Evolutionary conservation across 2,113 vertebrate species (phyloP), one percentile per base, ranked within the genome.

Genomic region (Chitala chitala): DNA sequence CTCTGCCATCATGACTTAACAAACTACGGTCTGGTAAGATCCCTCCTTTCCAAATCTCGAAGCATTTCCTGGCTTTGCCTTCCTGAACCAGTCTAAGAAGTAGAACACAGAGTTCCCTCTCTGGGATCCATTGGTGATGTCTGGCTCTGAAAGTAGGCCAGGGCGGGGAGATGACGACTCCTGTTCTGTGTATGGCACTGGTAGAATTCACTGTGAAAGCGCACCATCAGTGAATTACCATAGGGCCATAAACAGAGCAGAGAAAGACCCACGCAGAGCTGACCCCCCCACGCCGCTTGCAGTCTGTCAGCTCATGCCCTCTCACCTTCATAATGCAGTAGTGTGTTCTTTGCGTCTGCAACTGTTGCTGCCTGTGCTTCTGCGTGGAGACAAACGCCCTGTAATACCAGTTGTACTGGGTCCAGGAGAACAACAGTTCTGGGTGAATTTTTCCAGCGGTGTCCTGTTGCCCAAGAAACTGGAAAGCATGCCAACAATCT

Each of bases 231-330:
- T 99, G 96, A 99, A 99, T 99, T 99, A 99, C 96, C 95, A 96
- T 97, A 98, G 96, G 96, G 96, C 96, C 96, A 99, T 99, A 99
- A 98, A 99, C 96, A 96, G 96, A 98, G 96, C 96, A 98, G 96
- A 96, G 96, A 99, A 94, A 98, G 94, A 98, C 93, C 96, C 92
- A 78, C 94, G 84, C 87, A 74, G 81, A 77, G 73, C 74, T 78
- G 58, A 26, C 91, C 91, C 90, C 66, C 3, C 31, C 4, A 2
- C 1, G 17, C 22, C 69, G 36, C 3, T n/a, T n/a, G n/a, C n/a
- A n/a, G n/a, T n/a, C n/a, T n/a, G n/a, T n/a, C n/a, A n/a, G 5
- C 24, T 6, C 50, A 12, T 17, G 15, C 2, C 10, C 46, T 51
- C 75, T n/a, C 2, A 22, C 33, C 5, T 29, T 26, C n/a, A n/a